A percentile compares a stretch with the other conserved stretches of the same genome.
Conservation (phyloP, 2,888 invertebrate species). For the Petrolisthes manimaculis region DNA sequence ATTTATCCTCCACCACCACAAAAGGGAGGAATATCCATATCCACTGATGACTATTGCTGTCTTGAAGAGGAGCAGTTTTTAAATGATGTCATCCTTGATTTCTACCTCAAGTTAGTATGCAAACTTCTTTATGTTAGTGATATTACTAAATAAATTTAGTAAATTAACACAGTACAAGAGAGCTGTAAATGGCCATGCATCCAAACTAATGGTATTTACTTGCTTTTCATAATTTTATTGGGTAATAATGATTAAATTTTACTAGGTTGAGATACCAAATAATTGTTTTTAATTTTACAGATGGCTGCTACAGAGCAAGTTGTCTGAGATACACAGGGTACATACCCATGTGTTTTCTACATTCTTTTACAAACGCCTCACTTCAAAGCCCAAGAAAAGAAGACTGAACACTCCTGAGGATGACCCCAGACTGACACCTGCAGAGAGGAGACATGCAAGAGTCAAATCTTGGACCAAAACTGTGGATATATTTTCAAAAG, state of each 20-base stretch:
- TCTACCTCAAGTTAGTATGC: slow-evolving; percentile 82
- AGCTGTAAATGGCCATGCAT: not conserved
- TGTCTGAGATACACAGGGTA: slow-evolving; percentile 80
- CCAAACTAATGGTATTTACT: not conserved
- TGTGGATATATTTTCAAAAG: slow-evolving; percentile 94
- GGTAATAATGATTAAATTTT: too few relatives aligned
- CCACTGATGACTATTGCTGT: slow-evolving; percentile 93
- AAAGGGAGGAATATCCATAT: slow-evolving; percentile 88
- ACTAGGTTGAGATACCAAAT: too few relatives aligned
- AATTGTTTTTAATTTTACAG: slow-evolving; percentile 67
- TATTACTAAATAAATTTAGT: not conserved
- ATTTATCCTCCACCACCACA: slow-evolving; percentile 86
- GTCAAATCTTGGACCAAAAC: slow-evolving; percentile 97
- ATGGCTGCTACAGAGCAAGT: slow-evolving; percentile 81
- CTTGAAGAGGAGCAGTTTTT: slow-evolving; percentile 92
- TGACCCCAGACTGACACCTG: slow-evolving; percentile 78
- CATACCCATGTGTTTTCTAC: slow-evolving; percentile 95
- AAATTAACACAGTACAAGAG: not conserved
- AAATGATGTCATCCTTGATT: slow-evolving; percentile 98
- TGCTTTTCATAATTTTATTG: not conserved
- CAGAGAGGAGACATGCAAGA: slow-evolving; percentile 87
- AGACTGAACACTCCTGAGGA: slow-evolving; percentile 72
- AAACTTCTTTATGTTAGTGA: not conserved
- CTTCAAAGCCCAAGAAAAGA: slow-evolving; percentile 77
- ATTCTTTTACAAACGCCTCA: slow-evolving; percentile 94